A percentile compares a stretch with the other conserved stretches of the same genome.
phyloP scores from a whole-genome alignment of 2,797 vertebrate species.

The Aeoliscus strigatus region DNA sequence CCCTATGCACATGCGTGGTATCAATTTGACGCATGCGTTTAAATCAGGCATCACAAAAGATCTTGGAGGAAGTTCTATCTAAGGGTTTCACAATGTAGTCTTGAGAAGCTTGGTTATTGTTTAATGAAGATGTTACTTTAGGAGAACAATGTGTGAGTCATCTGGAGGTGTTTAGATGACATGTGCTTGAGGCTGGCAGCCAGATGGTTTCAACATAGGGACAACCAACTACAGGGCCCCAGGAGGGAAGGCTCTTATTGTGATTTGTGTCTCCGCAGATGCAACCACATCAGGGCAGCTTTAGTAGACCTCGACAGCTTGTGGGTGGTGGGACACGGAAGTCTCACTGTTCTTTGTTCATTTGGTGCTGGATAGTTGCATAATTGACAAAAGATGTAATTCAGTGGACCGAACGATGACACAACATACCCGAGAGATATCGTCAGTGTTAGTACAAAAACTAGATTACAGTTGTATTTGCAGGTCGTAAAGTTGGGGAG shows the following conservation, averaged over 20 bases:
- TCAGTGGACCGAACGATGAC: conserved; percentile 1
- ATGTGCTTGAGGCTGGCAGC: conserved; percentile 53
- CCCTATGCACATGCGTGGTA: no score
- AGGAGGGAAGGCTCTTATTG: conserved; percentile 45
- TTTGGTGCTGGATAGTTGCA: conserved; percentile 14
- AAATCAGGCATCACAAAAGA: no score
- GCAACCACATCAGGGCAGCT: conserved; percentile 53
- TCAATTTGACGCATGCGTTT: no score
- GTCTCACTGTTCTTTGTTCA: conserved; percentile 14
- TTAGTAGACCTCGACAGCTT: conserved; percentile 34
- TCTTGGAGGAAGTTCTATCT: no score
- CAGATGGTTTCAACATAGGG: conserved; percentile 61
- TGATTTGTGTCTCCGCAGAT: conserved; percentile 43
- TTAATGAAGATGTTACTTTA: conserved; percentile 34
- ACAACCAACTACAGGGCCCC: conserved; percentile 56
- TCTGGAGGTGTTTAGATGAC: conserved; percentile 63
- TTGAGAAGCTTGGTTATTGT: conserved; percentile 30
- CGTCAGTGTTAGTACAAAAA: conserved; percentile 14
- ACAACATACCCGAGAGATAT: conserved; percentile 16
- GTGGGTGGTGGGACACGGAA: conserved; percentile 18
- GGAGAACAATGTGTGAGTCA: conserved; percentile 40
- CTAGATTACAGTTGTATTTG: conserved; percentile 24
- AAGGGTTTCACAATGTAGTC: conserved; percentile 10
- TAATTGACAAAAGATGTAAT: conserved; percentile 30
- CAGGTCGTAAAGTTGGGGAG: conserved; percentile 10